Evolutionary conservation across 2,888 invertebrate species (phyloP), one percentile per base, ranked within the genome.

Genomic region (Euproctis similis): DNA sequence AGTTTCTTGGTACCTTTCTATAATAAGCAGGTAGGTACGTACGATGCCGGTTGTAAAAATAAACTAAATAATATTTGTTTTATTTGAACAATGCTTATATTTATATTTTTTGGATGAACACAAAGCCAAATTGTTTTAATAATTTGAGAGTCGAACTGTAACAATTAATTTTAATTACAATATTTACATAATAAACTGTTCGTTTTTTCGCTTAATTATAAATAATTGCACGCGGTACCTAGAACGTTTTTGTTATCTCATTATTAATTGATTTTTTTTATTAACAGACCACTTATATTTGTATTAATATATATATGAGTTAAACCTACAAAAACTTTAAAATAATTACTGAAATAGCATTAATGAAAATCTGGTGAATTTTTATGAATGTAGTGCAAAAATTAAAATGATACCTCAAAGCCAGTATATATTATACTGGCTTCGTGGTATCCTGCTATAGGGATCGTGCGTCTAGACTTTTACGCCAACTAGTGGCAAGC

Each of bases 211-310:
- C 42, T 53, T 48, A 55, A 53, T 48, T 48, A 46, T 60, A 66
- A 66, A 67, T 63, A 59, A 59, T 68, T 67, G 57, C 53, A 51
- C 48, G 57, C 52, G 14, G 4, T 4, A 4, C 14, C 54, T 59
- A 62, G 54, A 60, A 54, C 59, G 55, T 49, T 66, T 57, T 53
- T 59, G 53, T 51, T 53, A 46, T 55, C 51, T 59, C 57, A 14
- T 14, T 14, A 4, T 14, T 6, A 14, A 4, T 14, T 14, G 14
- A 14, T 14, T 14, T 4, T 14, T 14, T 14, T 14, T 4, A 14
- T 4, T 14, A 14, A 14, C 4, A 6, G 6, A 14, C 6, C 14
- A 14, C n/a, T n/a, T n/a, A n/a, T n/a, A n/a, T n/a, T n/a, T n/a
- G n/a, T n/a, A n/a, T n/a, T n/a, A n/a, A n/a, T n/a, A n/a, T n/a